Evolutionary conservation across 1,140 invertebrate genomes (phyloP).

Genomic region (Brachionus calyciflorus): DNA sequence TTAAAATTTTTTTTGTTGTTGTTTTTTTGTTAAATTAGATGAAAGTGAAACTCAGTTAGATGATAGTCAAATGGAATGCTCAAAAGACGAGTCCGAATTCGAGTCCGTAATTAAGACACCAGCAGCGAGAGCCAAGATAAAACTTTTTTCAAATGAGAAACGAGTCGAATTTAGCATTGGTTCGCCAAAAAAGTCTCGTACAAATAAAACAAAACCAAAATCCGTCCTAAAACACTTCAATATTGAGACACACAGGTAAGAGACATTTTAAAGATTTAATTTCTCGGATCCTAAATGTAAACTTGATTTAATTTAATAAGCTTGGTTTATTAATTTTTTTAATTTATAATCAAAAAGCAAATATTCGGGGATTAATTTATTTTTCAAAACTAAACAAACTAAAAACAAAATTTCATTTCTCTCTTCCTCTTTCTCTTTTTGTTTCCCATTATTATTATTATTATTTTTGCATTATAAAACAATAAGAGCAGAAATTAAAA

Average conservation of each 20-base stretch:
- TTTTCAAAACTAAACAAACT: background rate
- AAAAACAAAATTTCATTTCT: background rate
- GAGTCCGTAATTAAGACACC: background rate
- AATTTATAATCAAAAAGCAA: background rate
- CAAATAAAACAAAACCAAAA: background rate
- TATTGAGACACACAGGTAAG: constrained; percentile 32
- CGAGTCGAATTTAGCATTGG: constrained; percentile 27
- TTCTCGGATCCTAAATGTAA: constrained; percentile 2
- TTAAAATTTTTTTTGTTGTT: too few species aligned
- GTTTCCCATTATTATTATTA: too few species aligned
- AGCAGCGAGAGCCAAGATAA: background rate
- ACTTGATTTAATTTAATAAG: constrained; percentile 26
- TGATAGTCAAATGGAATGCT: constrained; percentile 8
- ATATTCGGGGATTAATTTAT: constrained; percentile 8
- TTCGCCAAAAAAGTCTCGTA: background rate
- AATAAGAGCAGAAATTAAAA: too few species aligned
- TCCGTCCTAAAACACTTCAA: constrained; percentile 24
- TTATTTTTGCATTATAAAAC: too few species aligned
- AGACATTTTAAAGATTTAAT: too few species aligned
- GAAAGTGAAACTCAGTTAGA: constrained; percentile 23
- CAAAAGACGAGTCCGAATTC: background rate
- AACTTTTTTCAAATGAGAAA: background rate
- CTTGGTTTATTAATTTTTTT: background rate
- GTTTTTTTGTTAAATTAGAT: background rate
- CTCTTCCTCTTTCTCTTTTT: too few species aligned